Base-by-base conservation (phyloP, 2,797 vertebrate species). In the Xenopus petersii region DNA sequence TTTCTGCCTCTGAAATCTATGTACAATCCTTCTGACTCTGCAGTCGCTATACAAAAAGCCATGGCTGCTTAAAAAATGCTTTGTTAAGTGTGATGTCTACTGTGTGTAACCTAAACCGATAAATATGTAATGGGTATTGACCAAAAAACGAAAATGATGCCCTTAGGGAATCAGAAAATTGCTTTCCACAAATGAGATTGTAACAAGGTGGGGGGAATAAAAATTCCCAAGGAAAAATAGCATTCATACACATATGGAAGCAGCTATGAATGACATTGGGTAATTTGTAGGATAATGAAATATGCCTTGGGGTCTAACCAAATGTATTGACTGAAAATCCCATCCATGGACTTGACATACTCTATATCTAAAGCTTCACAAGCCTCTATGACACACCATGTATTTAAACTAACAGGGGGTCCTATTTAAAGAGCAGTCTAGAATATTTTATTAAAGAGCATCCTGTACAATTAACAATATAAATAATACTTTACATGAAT, bases 231-330 rank as follows among this genome's bases (percentile, higher is more conserved):
- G 51, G 30, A 68, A 26, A 8, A 55, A 54, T 68, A 16, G 24
- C 33, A 56, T 68, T 68, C 51, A 68, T 68, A 68, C 21, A 26
- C 49, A 55, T 68, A 55, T 68, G 49, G 66, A 55, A 55, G 66
- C 33, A 55, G 49, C 49, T 24, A 55, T 68, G 51, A 68, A 68
- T 68, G 66, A 68, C 66, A 68, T 49, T 26, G 51, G 24, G 51
- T 68, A 68, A 68, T 68, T 68, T 68, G 66, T 56, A 55, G 49
- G 66, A 68, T 68, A 68, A 68, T 68, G 66, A 56, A 68, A 56
- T 68, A 68, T 68, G 66, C 66, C 66, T 68, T 36, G 49, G 66
- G 51, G 54, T 55, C 36, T 68, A 33, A 68, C 49, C 48, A 68
- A 56, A 12, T 33, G 26, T 55, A 33, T 24, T 68, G 66, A 68